A percentile compares a stretch with the other conserved stretches of the same genome.
These are phyloP conservation scores for Plectrocnemia conspersa DNA, from an alignment of 1,140 invertebrate species.

Conservation along the genomic window DNA sequence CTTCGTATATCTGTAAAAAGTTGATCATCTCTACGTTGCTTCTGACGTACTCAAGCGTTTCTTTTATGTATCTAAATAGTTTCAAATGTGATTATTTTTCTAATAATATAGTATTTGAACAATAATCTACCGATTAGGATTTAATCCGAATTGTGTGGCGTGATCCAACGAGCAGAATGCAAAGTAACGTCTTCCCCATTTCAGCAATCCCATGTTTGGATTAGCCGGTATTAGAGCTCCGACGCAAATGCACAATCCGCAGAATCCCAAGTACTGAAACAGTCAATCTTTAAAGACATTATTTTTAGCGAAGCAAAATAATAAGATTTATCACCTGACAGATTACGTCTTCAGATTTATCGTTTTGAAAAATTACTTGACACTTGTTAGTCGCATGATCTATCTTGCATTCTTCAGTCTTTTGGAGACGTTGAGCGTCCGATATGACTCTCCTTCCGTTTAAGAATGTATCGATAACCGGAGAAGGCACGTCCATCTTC, in stretches of 20 bases:
- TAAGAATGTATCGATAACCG: constrained; percentile 40
- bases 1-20: constrained; percentile 54
- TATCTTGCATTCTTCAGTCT: constrained; percentile 39
- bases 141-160: constrained; percentile 52
- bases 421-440: constrained; percentile 37
- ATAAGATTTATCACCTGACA: constrained; percentile 10
- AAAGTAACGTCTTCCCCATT: constrained; percentile 52
- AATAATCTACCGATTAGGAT: constrained; percentile 53
- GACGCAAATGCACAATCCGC: constrained; percentile 53
- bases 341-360: constrained; percentile 46
- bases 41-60: constrained; percentile 52
- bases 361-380: constrained; percentile 43
- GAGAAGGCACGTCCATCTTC: constrained; percentile 42
- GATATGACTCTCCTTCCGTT: constrained; percentile 37
- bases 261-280: constrained; percentile 62
- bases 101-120: constrained; percentile 8
- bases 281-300: constrained; percentile 11
- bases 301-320: background rate
- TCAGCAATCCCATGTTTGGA: constrained; percentile 57
- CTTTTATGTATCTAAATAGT: constrained; percentile 50
- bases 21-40: constrained; percentile 57
- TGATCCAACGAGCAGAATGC: constrained; percentile 55
- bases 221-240: constrained; percentile 63
- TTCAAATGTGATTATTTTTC: background rate
- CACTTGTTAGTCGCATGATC: constrained; percentile 43